Percentiles rank a stretch among this genome's conserved stretches.
Evolutionary conservation across 1,140 invertebrate genomes (phyloP).

Genomic region (Penaeus vannamei): DNA sequence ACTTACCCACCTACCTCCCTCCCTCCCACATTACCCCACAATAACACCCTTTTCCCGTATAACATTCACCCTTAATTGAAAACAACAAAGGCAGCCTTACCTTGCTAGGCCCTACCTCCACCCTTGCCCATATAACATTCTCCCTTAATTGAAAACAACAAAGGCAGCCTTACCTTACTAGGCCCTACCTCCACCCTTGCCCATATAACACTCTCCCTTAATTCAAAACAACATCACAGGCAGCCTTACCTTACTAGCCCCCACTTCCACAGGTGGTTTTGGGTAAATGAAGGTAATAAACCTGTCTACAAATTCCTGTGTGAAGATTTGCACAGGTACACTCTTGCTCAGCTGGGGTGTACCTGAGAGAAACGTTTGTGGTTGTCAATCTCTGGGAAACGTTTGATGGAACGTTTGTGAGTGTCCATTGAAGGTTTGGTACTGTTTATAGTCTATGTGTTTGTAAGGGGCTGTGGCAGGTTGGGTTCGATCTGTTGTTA

Average conservation of each 20-base stretch:
- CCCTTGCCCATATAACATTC: no score
- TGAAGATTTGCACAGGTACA: constrained; percentile 79
- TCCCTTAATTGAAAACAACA: no score
- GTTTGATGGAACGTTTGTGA: neutral
- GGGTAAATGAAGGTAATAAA: constrained; percentile 82
- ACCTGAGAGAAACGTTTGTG: constrained; percentile 70
- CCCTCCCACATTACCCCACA: no score
- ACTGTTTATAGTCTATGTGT: no score
- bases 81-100: constrained; percentile 68
- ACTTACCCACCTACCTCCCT: no score
- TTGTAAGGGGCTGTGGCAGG: no score
- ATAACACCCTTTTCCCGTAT: no score
- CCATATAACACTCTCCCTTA: no score
- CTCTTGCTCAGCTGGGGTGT: constrained; percentile 81
- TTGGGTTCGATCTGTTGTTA: no score
- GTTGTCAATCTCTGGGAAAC: neutral
- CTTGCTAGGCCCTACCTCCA: constrained; percentile 77
- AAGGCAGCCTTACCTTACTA: constrained; percentile 75
- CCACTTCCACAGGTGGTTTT: constrained; percentile 71
- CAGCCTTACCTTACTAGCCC: constrained; percentile 76
- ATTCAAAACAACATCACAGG: no score
- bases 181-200: constrained; percentile 66
- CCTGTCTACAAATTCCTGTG: constrained; percentile 79
- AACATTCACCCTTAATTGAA: no score
- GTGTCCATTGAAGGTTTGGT: neutral